These are phyloP conservation scores for Gambelia wislizenii DNA, from an alignment of 2,797 vertebrate genomes.

Conservation along the genomic window DNA sequence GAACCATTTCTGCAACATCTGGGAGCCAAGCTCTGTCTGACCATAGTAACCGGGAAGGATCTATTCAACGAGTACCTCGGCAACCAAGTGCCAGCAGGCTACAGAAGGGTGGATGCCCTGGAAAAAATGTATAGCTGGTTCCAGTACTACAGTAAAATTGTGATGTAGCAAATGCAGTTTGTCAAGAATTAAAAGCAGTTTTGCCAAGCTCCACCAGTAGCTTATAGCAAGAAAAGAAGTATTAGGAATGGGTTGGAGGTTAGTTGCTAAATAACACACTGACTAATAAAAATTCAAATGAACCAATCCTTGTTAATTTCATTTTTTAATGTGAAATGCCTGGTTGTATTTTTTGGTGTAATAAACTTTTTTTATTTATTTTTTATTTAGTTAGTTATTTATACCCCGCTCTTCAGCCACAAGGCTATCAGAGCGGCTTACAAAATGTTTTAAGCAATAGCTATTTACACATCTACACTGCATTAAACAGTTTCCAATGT, in stretches of 20 bases:
- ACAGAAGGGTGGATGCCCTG: conserved; percentile 83
- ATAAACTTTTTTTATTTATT: background rate
- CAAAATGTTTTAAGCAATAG: too few species aligned
- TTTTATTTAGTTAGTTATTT: too few species aligned
- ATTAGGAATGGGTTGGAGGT: background rate
- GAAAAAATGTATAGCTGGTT: conserved; percentile 78
- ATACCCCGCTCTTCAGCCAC: too few species aligned
- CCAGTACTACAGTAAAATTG: background rate
- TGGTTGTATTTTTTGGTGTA: background rate
- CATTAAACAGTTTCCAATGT: too few species aligned
- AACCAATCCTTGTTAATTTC: background rate
- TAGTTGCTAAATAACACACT: background rate
- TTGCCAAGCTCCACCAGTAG: background rate
- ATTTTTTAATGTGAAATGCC: background rate
- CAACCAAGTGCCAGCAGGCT: conserved; percentile 89
- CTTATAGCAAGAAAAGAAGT: background rate
- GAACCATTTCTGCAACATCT: conserved; percentile 65
- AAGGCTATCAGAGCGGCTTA: too few species aligned
- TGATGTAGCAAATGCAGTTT: background rate
- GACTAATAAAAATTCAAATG: background rate
- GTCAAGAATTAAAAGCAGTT: background rate
- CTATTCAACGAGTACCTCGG: conserved; percentile 89
- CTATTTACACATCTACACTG: too few species aligned
- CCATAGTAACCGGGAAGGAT: conserved; percentile 84
- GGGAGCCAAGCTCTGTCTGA: conserved; percentile 78